phyloP scores from a whole-genome alignment of 2,797 vertebrate genomes.

The Gadopsis bispinosus region DNA sequence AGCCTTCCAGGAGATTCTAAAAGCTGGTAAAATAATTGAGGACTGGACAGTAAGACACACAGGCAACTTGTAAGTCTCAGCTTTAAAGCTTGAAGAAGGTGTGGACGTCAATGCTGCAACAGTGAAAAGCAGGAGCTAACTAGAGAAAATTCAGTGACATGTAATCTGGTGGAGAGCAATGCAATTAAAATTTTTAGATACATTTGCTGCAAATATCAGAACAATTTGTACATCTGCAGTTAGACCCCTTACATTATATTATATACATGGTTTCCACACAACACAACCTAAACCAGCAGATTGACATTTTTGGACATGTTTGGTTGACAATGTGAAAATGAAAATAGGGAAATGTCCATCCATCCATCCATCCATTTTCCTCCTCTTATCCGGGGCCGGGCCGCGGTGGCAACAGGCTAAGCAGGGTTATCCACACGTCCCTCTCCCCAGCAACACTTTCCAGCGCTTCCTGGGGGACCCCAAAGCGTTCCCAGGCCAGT shows the following conservation, averaged over 20 bases:
- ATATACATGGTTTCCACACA: too few relatives aligned
- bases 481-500: too few relatives aligned
- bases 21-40: slow-evolving; percentile 52
- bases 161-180: background rate
- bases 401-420: too few relatives aligned
- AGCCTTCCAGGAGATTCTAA: slow-evolving; percentile 55
- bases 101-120: background rate
- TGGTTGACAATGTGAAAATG: too few relatives aligned
- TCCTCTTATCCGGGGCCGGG: too few relatives aligned
- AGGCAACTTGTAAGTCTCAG: slow-evolving; percentile 23
- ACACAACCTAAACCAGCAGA: too few relatives aligned
- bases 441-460: too few relatives aligned
- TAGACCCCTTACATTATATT: background rate
- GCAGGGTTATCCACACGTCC: too few relatives aligned
- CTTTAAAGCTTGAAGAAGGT: slow-evolving; percentile 10
- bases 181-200: background rate
- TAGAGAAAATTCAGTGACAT: background rate
- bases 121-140: background rate
- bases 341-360: too few relatives aligned
- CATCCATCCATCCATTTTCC: too few relatives aligned
- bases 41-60: slow-evolving; percentile 3
- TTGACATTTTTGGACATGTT: too few relatives aligned
- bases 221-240: background rate
- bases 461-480: too few relatives aligned
- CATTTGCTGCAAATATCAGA: background rate